Evolutionary conservation across 2,797 vertebrate species (phyloP).

Genomic region (Galaxias olidus): DNA sequence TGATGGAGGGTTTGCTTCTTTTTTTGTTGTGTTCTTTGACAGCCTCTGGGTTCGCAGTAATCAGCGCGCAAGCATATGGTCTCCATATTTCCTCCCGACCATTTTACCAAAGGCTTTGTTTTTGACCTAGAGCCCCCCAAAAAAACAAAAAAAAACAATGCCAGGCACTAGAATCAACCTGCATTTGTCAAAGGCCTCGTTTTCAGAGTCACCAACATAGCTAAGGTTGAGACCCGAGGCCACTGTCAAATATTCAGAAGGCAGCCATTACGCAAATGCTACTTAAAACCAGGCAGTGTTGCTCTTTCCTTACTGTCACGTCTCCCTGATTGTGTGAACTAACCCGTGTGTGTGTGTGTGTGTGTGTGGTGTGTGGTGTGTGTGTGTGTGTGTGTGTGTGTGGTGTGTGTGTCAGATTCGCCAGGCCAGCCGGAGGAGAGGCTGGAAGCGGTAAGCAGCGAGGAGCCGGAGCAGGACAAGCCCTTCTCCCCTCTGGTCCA

Average conservation of each 20-base stretch:
- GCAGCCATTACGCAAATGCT: too few species aligned
- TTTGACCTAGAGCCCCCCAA: conserved; percentile 44
- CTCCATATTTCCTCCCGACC: conserved; percentile 44
- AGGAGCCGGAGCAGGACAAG: conserved; percentile 73
- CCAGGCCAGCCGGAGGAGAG: conserved; percentile 78
- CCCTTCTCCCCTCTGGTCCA: conserved; percentile 76
- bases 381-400: conserved; percentile 21
- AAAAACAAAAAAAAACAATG: too few species aligned
- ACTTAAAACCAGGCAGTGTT: too few species aligned
- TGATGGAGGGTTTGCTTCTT: conserved; percentile 4
- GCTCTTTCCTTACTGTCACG: too few species aligned
- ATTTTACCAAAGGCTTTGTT: conserved; percentile 37
- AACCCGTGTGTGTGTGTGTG: not conserved
- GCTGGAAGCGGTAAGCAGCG: conserved; percentile 58
- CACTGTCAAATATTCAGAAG: not conserved
- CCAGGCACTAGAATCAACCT: conserved; percentile 34
- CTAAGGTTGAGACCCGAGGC: too few species aligned
- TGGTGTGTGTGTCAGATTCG: conserved; percentile 73
- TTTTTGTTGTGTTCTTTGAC: conserved; percentile 35
- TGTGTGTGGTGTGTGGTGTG: conserved; percentile 1
- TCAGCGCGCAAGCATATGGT: conserved; percentile 53
- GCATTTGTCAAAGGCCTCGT: too few species aligned
- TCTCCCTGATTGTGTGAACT: not conserved
- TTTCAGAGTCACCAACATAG: too few species aligned
- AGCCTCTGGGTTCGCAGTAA: conserved; percentile 43